These are phyloP conservation scores for Tinamus guttatus DNA, from an alignment of 2,113 vertebrate species.

Conservation along the genomic window DNA sequence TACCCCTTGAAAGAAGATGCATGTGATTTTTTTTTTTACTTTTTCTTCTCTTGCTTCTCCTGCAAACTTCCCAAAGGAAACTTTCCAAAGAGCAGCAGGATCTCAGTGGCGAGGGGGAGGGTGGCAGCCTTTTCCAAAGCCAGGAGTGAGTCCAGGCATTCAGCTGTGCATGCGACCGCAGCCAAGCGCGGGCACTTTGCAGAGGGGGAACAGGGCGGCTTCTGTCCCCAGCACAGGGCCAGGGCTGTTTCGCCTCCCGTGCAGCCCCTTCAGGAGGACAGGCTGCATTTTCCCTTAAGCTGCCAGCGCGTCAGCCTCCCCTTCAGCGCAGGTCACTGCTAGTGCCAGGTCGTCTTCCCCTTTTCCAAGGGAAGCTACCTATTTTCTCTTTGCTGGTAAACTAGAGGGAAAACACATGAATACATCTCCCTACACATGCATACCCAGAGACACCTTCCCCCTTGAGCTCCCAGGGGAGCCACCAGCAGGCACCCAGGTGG, in stretches of 20 bases:
- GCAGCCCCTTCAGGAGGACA: rapidly evolving
- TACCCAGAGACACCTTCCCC: rapidly evolving
- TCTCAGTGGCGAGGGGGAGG: background rate
- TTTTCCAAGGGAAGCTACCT: background rate
- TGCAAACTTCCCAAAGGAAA: background rate
- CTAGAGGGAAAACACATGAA: background rate
- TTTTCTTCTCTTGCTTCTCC: background rate
- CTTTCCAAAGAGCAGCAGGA: background rate
- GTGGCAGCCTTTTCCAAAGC: background rate
- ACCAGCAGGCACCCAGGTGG: background rate
- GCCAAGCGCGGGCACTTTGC: background rate
- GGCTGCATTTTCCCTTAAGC: rapidly evolving
- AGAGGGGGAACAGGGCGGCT: background rate
- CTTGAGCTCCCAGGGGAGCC: background rate
- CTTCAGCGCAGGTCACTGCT: background rate
- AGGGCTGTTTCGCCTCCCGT: background rate
- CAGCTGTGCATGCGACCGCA: rapidly evolving
- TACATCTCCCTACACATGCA: rapidly evolving
- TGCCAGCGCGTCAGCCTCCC: background rate
- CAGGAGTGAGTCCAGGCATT: background rate
- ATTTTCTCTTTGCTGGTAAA: background rate
- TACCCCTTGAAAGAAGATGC: background rate
- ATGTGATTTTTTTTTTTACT: background rate
- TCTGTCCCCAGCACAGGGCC: background rate
- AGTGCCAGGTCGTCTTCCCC: background rate